Base-by-base conservation (phyloP, 2,113 vertebrate species). In the Podilymbus podiceps region DNA sequence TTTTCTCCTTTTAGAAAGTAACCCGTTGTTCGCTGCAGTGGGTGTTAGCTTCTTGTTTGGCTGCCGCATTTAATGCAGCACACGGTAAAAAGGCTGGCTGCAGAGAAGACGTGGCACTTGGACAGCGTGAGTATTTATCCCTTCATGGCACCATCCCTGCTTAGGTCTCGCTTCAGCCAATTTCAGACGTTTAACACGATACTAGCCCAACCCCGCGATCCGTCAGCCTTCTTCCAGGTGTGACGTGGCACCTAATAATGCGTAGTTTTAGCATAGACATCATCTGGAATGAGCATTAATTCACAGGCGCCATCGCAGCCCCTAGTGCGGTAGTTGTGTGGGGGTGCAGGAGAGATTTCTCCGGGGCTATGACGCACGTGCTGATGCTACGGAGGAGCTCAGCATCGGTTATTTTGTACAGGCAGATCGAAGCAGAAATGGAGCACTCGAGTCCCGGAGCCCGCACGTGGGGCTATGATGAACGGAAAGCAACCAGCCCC, bases 391-490 rank as follows among this genome's bases (percentile, higher is more conserved):
- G 3, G 33, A 42, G 38, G 6, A 68, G 42, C 69, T 73, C 64
- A 35, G 66, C 27, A 28, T 28, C 1, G 3, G 16, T 68, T 56
- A 1, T 58, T 90, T 31, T 44, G 24, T 20, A 49, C 1, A 4
- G 20, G 24, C 10, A 19, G 38, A 72, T 75, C 64, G 55, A 69
- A 87, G 28, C 50, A 60, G 30, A 7, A 66, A 23, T 9, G 27
- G 8, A 35, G 40, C 74, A 12, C 15, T 38, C 22, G 11, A 60
- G 66, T 21, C 62, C 49, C 4, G 4, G 12, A 53, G 27, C 10
- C 59, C 38, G 21, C 46, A 15, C 1, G 0, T 33, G 83, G 35
- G 42, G 71, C 69, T 40, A 1, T 25, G 12, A 4, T 2, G 23
- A 25, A 8, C 2, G 40, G 42, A 52, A 74, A 89, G 49, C 55